These are phyloP conservation scores for Meiosimyza platycephala DNA, from an alignment of 2,888 invertebrate genomes.

Conservation along the genomic window DNA sequence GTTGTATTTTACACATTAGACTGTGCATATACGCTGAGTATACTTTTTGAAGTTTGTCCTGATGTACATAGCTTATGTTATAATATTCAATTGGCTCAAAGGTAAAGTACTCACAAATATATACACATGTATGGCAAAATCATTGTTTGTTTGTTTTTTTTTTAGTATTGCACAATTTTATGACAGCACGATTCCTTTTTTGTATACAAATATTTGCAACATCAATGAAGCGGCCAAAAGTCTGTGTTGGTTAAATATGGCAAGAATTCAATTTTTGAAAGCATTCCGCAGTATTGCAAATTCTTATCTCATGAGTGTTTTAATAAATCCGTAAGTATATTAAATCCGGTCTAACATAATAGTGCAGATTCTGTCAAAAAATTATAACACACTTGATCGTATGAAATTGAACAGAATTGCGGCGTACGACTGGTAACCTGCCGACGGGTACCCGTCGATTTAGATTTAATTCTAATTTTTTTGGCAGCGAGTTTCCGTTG, in stretches of 20 bases:
- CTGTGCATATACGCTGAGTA: constrained; percentile 75
- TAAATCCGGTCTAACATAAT: neutral
- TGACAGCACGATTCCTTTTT: constrained; percentile 77
- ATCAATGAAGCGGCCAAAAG: constrained; percentile 58
- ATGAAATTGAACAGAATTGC: no score
- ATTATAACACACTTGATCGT: no score
- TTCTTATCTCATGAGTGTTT: constrained; percentile 61
- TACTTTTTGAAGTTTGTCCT: constrained; percentile 77
- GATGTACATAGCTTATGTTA: constrained; percentile 70
- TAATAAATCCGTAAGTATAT: constrained; percentile 63
- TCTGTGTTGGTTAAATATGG: constrained; percentile 60
- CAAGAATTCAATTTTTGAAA: constrained; percentile 67
- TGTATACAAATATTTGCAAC: constrained; percentile 74
- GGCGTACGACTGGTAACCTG: no score
- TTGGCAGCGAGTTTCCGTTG: no score
- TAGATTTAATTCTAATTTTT: no score
- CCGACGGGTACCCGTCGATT: no score
- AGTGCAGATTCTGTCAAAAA: no score
- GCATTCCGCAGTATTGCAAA: constrained; percentile 67
- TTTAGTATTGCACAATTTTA: constrained; percentile 81
- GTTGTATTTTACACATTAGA: constrained; percentile 77
- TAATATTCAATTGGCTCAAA: constrained; percentile 71
- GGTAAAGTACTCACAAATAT: constrained; percentile 57
- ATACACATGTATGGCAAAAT: neutral
- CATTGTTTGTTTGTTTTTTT: constrained; percentile 44